Percentiles rank a stretch among this genome's conserved stretches.
phyloP scores from a whole-genome alignment of 2,888 invertebrate genomes.

The Orchesella flavescens region DNA sequence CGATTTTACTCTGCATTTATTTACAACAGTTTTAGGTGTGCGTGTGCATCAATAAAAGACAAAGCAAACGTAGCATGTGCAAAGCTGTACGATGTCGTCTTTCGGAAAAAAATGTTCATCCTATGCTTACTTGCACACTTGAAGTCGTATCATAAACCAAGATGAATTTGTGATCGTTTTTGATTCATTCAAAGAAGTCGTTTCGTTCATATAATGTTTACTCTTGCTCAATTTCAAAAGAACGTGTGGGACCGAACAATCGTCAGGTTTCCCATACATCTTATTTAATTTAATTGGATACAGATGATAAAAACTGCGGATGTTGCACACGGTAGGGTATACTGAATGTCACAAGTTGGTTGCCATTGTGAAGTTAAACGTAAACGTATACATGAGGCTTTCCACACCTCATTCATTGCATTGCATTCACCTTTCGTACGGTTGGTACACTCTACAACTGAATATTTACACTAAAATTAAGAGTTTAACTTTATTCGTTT shows the following conservation, averaged over 20 bases:
- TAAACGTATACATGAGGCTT: too few species aligned
- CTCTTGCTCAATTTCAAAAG: not conserved
- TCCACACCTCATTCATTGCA: too few species aligned
- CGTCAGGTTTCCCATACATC: constrained; percentile 44
- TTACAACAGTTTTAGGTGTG: not conserved
- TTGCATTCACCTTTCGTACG: too few species aligned
- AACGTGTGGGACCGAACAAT: constrained; percentile 26
- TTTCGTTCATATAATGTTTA: not conserved
- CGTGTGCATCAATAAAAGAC: not conserved
- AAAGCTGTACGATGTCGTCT: too few species aligned
- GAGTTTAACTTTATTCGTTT: too few species aligned
- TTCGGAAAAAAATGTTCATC: too few species aligned
- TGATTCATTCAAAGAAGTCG: not conserved
- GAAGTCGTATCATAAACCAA: not conserved
- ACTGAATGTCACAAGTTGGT: too few species aligned
- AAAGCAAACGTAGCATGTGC: not conserved
- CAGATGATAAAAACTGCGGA: not conserved
- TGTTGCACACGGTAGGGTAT: too few species aligned
- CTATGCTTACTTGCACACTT: not conserved
- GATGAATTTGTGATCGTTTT: not conserved
- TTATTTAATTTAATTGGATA: constrained; percentile 7
- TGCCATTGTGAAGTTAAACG: not conserved
- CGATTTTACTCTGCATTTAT: not conserved
- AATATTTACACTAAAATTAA: too few species aligned
- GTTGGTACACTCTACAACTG: not conserved